Evolutionary conservation across 2,113 vertebrate species (phyloP).

Genomic region (Vulpes vulpes): DNA sequence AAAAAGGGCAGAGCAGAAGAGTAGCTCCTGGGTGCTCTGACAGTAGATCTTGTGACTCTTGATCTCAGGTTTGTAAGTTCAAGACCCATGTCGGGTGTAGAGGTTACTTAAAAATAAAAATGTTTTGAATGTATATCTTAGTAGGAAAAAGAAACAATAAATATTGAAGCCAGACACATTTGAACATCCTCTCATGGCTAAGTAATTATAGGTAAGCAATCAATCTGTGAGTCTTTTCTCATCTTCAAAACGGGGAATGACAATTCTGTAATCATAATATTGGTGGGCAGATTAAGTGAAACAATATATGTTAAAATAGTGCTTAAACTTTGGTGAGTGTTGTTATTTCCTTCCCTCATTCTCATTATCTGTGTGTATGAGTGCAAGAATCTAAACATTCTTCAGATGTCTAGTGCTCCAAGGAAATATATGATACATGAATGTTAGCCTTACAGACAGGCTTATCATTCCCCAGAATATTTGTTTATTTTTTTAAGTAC

Average conservation of each 20-base stretch:
- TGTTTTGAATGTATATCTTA: too few relatives aligned
- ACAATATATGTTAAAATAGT: not conserved
- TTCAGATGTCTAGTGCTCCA: not conserved
- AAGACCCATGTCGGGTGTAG: too few relatives aligned
- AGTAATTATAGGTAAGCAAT: not conserved
- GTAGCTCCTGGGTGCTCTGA: too few relatives aligned
- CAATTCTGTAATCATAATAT: not conserved
- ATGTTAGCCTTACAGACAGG: not conserved
- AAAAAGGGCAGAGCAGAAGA: too few relatives aligned
- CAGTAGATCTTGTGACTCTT: too few relatives aligned
- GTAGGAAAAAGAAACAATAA: not conserved
- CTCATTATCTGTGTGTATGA: not conserved
- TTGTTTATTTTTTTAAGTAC: not conserved
- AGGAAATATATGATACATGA: not conserved
- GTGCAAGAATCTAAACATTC: not conserved
- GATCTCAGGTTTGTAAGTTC: too few relatives aligned
- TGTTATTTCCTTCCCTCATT: not conserved
- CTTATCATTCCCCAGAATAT: not conserved
- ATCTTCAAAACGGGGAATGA: not conserved
- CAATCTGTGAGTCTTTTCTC: not conserved
- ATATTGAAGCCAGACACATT: not conserved
- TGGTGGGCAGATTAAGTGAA: not conserved
- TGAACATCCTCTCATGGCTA: not conserved
- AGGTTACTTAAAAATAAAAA: too few relatives aligned
- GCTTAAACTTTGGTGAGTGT: not conserved